Evolutionary conservation across 1,140 invertebrate genomes (phyloP).

Genomic region (Conus ventricosus): DNA sequence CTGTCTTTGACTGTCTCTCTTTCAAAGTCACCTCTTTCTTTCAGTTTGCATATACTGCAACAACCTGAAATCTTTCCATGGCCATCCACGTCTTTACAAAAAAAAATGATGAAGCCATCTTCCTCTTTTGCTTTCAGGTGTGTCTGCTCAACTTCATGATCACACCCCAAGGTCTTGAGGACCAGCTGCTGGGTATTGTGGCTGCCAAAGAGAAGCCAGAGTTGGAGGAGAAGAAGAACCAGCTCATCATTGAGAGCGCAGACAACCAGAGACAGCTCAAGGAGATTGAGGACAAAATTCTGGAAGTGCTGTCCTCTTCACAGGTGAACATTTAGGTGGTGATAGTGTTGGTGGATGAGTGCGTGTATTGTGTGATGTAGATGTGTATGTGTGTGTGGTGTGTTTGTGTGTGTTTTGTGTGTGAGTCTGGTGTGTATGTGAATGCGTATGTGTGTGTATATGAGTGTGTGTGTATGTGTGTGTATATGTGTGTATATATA

Average conservation of each 20-base stretch:
- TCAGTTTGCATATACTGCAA: no score
- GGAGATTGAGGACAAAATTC: constrained; percentile 95
- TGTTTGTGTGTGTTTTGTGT: not conserved
- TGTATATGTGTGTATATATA: not conserved
- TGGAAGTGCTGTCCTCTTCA: constrained; percentile 86
- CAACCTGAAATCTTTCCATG: no score
- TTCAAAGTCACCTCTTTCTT: no score
- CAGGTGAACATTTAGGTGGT: constrained; percentile 78
- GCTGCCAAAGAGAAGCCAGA: constrained; percentile 75
- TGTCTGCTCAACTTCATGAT: constrained; percentile 76
- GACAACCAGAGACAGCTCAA: constrained; percentile 82
- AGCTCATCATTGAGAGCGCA: constrained; percentile 73
- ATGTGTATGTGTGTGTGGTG: not conserved
- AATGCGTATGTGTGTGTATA: not conserved
- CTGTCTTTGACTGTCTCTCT: no score
- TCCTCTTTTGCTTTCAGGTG: constrained; percentile 59
- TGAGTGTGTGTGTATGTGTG: not conserved
- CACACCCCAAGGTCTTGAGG: constrained; percentile 75
- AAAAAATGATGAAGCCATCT: no score
- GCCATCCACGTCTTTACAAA: no score
- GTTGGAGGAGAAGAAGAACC: constrained; percentile 75
- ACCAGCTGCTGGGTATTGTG: constrained; percentile 75
- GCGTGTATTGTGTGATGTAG: no score
- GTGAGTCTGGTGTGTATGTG: not conserved
- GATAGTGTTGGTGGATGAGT: not conserved